Base-by-base conservation (phyloP, 2,797 vertebrate genomes). In the Sus cebifrons region DNA sequence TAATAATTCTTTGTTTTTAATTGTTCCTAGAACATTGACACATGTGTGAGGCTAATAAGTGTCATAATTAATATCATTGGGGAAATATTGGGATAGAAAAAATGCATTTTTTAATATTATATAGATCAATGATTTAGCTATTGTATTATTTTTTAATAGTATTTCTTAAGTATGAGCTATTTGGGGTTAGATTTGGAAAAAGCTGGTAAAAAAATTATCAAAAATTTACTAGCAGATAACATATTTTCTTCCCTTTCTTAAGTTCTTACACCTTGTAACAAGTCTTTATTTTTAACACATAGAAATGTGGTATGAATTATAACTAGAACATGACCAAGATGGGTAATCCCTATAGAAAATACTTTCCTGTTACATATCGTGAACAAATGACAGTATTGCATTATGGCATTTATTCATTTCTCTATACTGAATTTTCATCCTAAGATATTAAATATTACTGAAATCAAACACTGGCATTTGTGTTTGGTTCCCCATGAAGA, bases 381-480 rank as follows among this genome's bases (percentile, higher is more conserved):
- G 3, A 29, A 77, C 40, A 67, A n/a, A 82, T 18, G 83, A 70
- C 1, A 82, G 7, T 86, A 75, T 18, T 77, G 1, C 0, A 16
- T 94, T 89, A 73, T 62, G 8, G 2, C 2, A 40, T 71, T 70
- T 79, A 62, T 84, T 83, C 0, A 75, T 82, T 70, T 29, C 3
- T 82, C 25, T 70, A 21, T 20, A 44, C 32, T 86, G n/a, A 84
- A 12, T 65, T 84, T 97, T 86, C 5, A 32, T 92, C 83, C 5
- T 29, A 90, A 56, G 7, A 32, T 82, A 89, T 77, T 36, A 65
- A 88, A 25, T 73, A 65, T 23, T 29, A 60, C 1, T 44, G 15
- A 92, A 91, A 73, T 86, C 78, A 79, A 93, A 44, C 23, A 64
- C 0, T 58, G 14, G 3, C 0, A 2, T 89, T 71, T 88, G 2